Evolutionary conservation across 1,140 invertebrate genomes (phyloP).

Genomic region (Meloidogyne hapla): DNA sequence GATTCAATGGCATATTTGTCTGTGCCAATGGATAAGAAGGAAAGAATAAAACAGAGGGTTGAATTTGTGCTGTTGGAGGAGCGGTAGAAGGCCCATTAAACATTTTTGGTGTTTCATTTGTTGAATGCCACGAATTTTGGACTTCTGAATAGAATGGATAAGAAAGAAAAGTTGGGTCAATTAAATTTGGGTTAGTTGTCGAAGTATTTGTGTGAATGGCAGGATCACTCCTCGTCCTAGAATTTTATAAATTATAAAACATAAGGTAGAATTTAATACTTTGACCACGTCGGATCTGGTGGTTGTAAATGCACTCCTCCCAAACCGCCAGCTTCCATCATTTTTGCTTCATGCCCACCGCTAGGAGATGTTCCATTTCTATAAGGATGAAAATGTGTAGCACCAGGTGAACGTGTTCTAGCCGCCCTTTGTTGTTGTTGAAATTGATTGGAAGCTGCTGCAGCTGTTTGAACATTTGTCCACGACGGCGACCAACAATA

Average conservation of each 20-base stretch:
- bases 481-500: constrained; percentile 11
- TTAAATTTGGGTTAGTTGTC: constrained; percentile 13
- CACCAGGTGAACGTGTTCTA: constrained; percentile 48
- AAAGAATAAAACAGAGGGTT: constrained; percentile 11
- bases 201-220: constrained; percentile 52
- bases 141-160: constrained; percentile 1
- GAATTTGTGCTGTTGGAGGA: constrained; percentile 16
- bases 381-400: constrained; percentile 49
- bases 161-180: background rate
- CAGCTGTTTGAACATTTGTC: background rate
- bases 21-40: constrained; percentile 9
- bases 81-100: background rate
- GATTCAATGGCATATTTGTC: constrained; percentile 9
- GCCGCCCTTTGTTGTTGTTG: constrained; percentile 13
- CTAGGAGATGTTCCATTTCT: constrained; percentile 14
- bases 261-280: constrained; percentile 22
- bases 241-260: constrained; percentile 10
- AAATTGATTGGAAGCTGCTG: background rate
- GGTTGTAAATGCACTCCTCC: constrained; percentile 35
- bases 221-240: constrained; percentile 50
- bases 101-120: background rate
- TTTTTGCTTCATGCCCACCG: constrained; percentile 17
- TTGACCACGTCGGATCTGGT: constrained; percentile 46
- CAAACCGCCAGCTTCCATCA: background rate
- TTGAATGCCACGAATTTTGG: background rate